Base-by-base conservation (phyloP, 2,888 invertebrate genomes). In the Theretra japonica region DNA sequence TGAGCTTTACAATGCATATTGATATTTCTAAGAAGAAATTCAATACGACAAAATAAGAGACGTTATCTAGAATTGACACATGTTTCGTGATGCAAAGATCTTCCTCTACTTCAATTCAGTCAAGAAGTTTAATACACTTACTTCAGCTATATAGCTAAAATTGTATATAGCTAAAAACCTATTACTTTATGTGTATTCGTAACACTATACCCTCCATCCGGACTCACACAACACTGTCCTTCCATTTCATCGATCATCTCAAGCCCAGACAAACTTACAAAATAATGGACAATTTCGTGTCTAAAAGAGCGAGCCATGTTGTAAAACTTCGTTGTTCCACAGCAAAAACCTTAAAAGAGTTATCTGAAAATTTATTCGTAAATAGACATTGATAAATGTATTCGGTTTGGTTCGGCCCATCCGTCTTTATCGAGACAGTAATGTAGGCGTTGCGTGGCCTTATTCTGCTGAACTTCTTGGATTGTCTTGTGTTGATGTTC, bases 361-460 rank as follows among this genome's bases (percentile, higher is more conserved):
- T 69, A 69, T 69, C 50, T 19, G 30, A 53, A 69, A 68, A 68
- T 50, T 48, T 68, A 56, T 56, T 69, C 21, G 53, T 53, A 69
- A 68, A 68, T 25, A 68, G 68, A 69, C 68, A 30, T 53, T 69
- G 50, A 69, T 69, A 69, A 65, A 65, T 65, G 65, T 65, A 65
- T 65, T 65, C 65, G 41, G 48, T 65, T 23, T 23, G 48, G 65
- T 65, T 65, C 23, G 21, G 41, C 5, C 65, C 65, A 65, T 65
- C 48, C 17, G 41, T 65, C 65, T 65, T 48, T 48, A 65, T 65
- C 23, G 23, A 65, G 65, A 65, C 65, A 65, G 65, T 65, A 65
- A 65, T 65, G 65, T 65, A 65, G 41, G 41, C 62, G 41, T 48
- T 48, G 33, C 19, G 53, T n/a, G 6, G 48, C 65, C 41, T 41